A percentile compares a stretch with the other conserved stretches of the same genome.
phyloP scores from a whole-genome alignment of 1,140 invertebrate genomes.

The Euborellia annulipes region DNA sequence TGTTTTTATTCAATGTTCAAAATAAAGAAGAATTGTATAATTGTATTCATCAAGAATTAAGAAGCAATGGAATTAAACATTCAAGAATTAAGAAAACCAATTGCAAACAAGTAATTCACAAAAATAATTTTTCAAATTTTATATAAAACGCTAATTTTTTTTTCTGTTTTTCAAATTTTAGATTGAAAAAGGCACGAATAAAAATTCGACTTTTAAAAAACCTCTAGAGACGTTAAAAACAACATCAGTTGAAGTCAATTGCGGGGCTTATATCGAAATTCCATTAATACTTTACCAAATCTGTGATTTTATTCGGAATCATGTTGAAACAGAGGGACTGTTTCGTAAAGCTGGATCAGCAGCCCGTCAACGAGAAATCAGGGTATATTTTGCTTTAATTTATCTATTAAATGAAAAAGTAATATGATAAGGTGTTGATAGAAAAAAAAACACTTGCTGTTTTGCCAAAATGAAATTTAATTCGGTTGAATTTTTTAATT shows the following conservation, averaged over 20 bases:
- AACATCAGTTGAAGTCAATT: conserved; percentile 40
- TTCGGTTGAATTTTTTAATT: too few relatives aligned
- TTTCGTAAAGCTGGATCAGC: conserved; percentile 74
- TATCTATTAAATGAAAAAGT: not conserved
- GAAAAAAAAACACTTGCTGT: too few relatives aligned
- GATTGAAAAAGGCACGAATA: conserved; percentile 28
- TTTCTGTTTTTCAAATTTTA: conserved; percentile 12
- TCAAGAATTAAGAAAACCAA: conserved; percentile 39
- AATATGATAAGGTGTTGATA: not conserved
- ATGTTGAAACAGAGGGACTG: conserved; percentile 57
- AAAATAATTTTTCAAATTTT: conserved; percentile 12
- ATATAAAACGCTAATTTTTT: conserved; percentile 20
- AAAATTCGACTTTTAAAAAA: conserved; percentile 32
- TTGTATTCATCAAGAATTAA: conserved; percentile 38
- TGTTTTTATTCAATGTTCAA: conserved; percentile 46
- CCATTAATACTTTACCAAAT: conserved; percentile 61
- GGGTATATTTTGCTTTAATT: conserved; percentile 28
- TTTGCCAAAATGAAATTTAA: not conserved
- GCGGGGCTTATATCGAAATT: conserved; percentile 42
- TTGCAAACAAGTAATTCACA: conserved; percentile 32
- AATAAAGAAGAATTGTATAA: conserved; percentile 45
- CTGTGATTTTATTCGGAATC: conserved; percentile 43
- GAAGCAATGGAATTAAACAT: conserved; percentile 43
- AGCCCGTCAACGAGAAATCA: conserved; percentile 59
- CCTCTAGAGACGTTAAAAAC: conserved; percentile 37